phyloP scores from a whole-genome alignment of 2,888 invertebrate genomes.

The Endotricha flammealis region DNA sequence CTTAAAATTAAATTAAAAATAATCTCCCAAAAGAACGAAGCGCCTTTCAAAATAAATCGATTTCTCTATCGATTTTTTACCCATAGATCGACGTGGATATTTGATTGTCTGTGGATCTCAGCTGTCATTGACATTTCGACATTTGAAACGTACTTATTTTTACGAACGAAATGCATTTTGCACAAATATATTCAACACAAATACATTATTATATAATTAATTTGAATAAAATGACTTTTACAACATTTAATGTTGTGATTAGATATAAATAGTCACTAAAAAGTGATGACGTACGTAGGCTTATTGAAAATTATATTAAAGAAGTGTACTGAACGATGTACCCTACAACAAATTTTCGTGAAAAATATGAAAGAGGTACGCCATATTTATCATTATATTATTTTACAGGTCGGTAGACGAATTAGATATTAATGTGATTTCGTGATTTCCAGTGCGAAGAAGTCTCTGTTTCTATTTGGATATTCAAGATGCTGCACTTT shows the following conservation, averaged over 20 bases:
- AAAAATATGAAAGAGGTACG: slow-evolving; percentile 70
- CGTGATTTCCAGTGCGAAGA: slow-evolving; percentile 67
- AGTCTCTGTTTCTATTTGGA: slow-evolving; percentile 87
- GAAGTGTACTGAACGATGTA: slow-evolving; percentile 52
- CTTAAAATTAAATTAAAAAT: no score
- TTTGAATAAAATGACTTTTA: slow-evolving; percentile 18
- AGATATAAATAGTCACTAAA: slow-evolving; percentile 8
- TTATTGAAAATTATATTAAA: slow-evolving; percentile 19
- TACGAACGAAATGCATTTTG: slow-evolving; percentile 49
- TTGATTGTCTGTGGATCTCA: slow-evolving; percentile 59
- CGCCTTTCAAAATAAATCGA: slow-evolving; percentile 40
- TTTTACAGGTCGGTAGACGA: no score
- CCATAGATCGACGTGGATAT: slow-evolving; percentile 49
- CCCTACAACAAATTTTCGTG: slow-evolving; percentile 65
- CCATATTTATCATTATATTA: slow-evolving; percentile 23
- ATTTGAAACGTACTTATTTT: slow-evolving; percentile 46
- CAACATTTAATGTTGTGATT: slow-evolving; percentile 10
- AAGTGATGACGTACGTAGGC: slow-evolving; percentile 15
- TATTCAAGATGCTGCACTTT: slow-evolving; percentile 82
- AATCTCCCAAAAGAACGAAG: no score
- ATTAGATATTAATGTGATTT: no score
- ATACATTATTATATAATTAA: slow-evolving; percentile 44
- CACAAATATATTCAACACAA: slow-evolving; percentile 30
- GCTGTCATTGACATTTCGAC: slow-evolving; percentile 71
- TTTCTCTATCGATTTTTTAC: slow-evolving; percentile 50